Evolutionary conservation across 2,113 vertebrate genomes (phyloP), one percentile per base, ranked within the genome.

Genomic region (Strigops habroptila): DNA sequence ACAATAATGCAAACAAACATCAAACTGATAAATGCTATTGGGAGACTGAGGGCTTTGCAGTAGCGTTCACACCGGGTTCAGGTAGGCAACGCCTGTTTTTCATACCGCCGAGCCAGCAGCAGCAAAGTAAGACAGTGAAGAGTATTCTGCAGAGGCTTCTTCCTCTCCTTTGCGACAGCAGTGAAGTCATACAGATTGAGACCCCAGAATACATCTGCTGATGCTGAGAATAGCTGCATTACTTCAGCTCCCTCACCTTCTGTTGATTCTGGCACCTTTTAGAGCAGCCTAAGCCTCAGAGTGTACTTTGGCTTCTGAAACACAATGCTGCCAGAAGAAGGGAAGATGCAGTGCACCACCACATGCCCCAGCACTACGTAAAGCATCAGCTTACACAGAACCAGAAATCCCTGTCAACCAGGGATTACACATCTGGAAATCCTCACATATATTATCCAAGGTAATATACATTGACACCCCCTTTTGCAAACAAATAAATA

Each of bases 231-330:
- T 0, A 31, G 52, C 43, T 46, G 23, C 14, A 3, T 41, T n/a
- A 44, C 19, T 82, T 76, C 80, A 81, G 33, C 46, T 92, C 23
- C 31, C 44, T 43, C 65, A 46, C 43, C 6, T 17, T 8, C 46
- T 17, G 10, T 57, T 74, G 64, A n/a, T 15, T 41, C 62, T 41
- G 41, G 30, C 69, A 37, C 23, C 17, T 63, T 31, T 14, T 24
- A 24, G 55, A 82, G 48, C 28, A 69, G 57, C 14, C 12, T 9
- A 70, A 86, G 35, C 18, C 37, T 44, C 53, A 18, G 14, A 37
- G 65, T 1, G 0, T 25, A 39, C 17, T 25, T 4, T 0, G 2
- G 41, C 43, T 57, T 74, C 37, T 8, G 12, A 52, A 82, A 57
- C 30, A 51, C 2, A 1, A 27, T 1, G 8, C 27, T 24, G 46